Percentiles rank a stretch among this genome's conserved stretches.
These are phyloP conservation scores for Hydractinia echinata DNA, from an alignment of 30 jellyfish, hydroid and myxozoan genomes.

Conservation along the genomic window DNA sequence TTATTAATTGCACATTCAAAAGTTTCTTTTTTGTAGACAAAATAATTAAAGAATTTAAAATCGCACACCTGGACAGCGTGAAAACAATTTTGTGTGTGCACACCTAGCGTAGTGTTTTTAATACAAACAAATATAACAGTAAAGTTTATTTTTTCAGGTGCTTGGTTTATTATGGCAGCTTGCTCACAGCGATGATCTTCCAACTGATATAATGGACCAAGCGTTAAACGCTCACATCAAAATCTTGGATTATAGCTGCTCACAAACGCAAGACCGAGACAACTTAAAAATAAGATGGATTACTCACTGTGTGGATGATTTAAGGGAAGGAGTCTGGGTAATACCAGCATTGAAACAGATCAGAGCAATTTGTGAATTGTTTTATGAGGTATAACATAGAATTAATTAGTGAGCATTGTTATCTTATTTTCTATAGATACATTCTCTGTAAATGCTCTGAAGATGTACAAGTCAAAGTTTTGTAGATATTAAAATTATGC, in stretches of 20 bases:
- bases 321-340: conserved; percentile 87
- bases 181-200: conserved; percentile 92
- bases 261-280: conserved; percentile 95
- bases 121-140: neutral
- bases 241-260: conserved; percentile 85
- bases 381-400: conserved; percentile 60
- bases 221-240: conserved; percentile 89
- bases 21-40: neutral
- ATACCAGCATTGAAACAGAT: conserved; percentile 93
- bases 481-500: too few species aligned
- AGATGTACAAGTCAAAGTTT: too few species aligned
- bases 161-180: conserved; percentile 82
- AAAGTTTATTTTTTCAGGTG: conserved; percentile 38
- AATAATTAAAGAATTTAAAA: neutral
- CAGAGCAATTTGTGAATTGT: conserved; percentile 89
- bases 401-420: neutral
- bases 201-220: conserved; percentile 94
- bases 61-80: too few species aligned
- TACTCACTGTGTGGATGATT: conserved; percentile 70
- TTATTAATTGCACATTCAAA: neutral
- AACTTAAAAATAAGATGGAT: conserved; percentile 75
- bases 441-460: neutral
- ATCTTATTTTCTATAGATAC: neutral
- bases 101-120: too few species aligned
- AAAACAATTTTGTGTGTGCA: too few species aligned